These are phyloP conservation scores for Rafetus swinhoei DNA, from an alignment of 2,113 vertebrate species.

Conservation along the genomic window DNA sequence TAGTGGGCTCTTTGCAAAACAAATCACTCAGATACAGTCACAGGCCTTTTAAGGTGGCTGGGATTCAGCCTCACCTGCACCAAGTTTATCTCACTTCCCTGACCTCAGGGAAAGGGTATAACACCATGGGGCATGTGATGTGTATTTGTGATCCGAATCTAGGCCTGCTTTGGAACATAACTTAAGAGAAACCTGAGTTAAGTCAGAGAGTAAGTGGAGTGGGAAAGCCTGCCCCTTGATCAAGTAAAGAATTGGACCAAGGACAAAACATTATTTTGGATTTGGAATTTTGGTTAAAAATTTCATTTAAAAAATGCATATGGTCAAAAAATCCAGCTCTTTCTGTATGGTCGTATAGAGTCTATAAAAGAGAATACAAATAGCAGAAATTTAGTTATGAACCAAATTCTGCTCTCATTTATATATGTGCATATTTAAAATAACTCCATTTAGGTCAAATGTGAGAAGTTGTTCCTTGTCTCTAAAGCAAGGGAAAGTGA, in stretches of 20 bases:
- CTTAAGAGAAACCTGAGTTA: no score
- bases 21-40: not conserved
- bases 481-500: conserved; percentile 54
- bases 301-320: not conserved
- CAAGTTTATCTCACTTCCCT: not conserved
- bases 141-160: not conserved
- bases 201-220: no score
- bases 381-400: rapidly evolving
- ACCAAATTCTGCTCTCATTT: conserved; percentile 6
- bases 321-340: conserved; percentile 6
- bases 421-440: rapidly evolving
- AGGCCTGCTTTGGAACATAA: not conserved
- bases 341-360: conserved; percentile 18
- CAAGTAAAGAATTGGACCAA: not conserved
- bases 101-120: not conserved
- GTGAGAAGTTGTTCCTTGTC: not conserved
- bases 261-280: not conserved
- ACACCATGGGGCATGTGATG: not conserved
- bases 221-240: no score
- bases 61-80: not conserved
- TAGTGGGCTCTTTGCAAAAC: not conserved
- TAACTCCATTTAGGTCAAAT: conserved; percentile 34
- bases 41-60: not conserved
- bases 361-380: not conserved
- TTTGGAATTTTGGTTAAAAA: not conserved